Evolutionary conservation across 2,113 vertebrate species (phyloP), one percentile per base, ranked within the genome.

Genomic region (Vombatus ursinus): DNA sequence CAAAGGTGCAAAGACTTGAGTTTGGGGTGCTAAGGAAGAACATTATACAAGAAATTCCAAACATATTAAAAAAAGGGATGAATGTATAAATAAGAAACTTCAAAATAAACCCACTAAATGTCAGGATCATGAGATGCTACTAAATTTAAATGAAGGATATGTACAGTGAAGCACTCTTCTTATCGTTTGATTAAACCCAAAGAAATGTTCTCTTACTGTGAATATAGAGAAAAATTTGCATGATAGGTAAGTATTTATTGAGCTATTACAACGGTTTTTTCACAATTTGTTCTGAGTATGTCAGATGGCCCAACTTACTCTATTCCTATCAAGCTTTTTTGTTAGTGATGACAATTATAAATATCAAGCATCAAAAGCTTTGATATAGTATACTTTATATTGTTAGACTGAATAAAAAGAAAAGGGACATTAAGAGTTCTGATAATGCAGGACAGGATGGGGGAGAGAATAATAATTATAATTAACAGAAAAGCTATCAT

Each of bases 281-380:
- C 47, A 37, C 22, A 84, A 54, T 93, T 90, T 90, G 37, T 94
- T 94, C 26, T 50, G 52, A 95, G 93, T 92, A 31, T 61, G 47
- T 92, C 90, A 91, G 96, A 95, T 28, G 93, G 89, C 50, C 50
- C 94, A 91, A 90, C 23, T 95, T 94, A 92, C 31, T 95, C 93
- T 48, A 96, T 92, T 84, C 54, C 8, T 93, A 92, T 49, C 61
- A 16, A 89, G 92, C 47, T 95, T 92, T 90, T 7, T 1, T 49
- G 68, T 89, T 61, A 61, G 44, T 89, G 47, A 84, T 53, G 49
- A 95, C 52, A 96, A 91, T 93, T 92, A 89, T 53, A 31, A 77
- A n/a, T n/a, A 12, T 77, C 37, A 77, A n/a, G 37, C 61, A 77
- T 77, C 31, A 77, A 77, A 77, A 77, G 12, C 61, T 22, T 19